These are phyloP conservation scores for Stegana nigrithorax DNA, from an alignment of 2,888 invertebrate genomes.

Conservation along the genomic window DNA sequence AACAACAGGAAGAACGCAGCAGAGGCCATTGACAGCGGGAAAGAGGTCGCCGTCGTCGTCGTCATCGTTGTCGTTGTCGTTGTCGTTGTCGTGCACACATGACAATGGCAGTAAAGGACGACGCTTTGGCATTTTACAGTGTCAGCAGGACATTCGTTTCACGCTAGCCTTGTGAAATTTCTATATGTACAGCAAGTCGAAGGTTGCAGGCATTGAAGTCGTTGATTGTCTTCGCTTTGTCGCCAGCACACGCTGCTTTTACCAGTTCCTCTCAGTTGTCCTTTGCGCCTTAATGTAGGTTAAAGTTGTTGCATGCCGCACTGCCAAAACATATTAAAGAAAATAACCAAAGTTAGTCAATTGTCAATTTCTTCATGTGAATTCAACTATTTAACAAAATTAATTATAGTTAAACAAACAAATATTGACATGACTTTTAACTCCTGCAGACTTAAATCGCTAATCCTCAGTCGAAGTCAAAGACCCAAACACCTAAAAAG, in stretches of 20 bases:
- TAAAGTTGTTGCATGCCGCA: constrained; percentile 10
- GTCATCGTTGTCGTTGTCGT: constrained; percentile 50
- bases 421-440: constrained; percentile 6
- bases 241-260: neutral
- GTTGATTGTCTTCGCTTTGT: neutral
- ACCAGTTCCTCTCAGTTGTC: neutral
- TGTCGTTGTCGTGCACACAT: neutral
- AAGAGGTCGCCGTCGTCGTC: no score
- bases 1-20: constrained; percentile 7
- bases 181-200: neutral
- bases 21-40: neutral
- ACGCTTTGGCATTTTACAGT: constrained; percentile 12
- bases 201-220: neutral
- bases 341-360: neutral
- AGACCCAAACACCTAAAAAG: constrained; percentile 37
- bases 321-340: neutral
- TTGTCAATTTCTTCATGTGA: neutral
- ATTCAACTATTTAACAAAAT: no score
- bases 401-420: neutral
- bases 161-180: neutral
- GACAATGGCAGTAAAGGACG: neutral
- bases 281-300: neutral
- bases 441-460: neutral
- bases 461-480: constrained; percentile 39
- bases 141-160: constrained; percentile 28